Conservation (phyloP, 2,113 vertebrate genomes). For the Barbus barbus region DNA sequence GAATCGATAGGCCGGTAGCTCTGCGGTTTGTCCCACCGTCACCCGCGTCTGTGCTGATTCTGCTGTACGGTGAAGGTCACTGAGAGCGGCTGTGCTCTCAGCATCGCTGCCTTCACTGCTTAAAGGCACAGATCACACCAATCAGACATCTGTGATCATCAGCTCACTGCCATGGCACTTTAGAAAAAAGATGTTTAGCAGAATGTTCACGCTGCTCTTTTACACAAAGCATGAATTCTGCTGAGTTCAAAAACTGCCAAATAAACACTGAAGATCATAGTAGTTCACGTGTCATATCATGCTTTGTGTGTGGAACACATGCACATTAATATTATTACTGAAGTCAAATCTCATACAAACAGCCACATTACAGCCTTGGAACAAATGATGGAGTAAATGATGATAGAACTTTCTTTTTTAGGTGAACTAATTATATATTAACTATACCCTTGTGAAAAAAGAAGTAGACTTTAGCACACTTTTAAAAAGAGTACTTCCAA, state of each 20-base stretch:
- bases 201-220: neutral
- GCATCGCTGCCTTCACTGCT: neutral
- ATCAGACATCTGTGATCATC: neutral
- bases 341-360: neutral
- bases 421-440: neutral
- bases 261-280: neutral
- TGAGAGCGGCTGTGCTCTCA: neutral
- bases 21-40: conserved; percentile 41
- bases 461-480: neutral
- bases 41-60: conserved; percentile 24
- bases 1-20: conserved; percentile 54
- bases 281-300: neutral
- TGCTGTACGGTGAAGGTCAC: neutral
- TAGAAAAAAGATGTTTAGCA: neutral
- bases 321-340: neutral
- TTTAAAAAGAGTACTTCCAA: neutral
- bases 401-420: neutral
- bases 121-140: neutral
- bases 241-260: neutral
- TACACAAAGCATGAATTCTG: neutral
- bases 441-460: neutral
- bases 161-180: neutral
- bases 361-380: neutral
- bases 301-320: neutral
- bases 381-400: neutral